Evolutionary conservation across 2,113 vertebrate genomes (phyloP).

Genomic region (Azemiops feae): DNA sequence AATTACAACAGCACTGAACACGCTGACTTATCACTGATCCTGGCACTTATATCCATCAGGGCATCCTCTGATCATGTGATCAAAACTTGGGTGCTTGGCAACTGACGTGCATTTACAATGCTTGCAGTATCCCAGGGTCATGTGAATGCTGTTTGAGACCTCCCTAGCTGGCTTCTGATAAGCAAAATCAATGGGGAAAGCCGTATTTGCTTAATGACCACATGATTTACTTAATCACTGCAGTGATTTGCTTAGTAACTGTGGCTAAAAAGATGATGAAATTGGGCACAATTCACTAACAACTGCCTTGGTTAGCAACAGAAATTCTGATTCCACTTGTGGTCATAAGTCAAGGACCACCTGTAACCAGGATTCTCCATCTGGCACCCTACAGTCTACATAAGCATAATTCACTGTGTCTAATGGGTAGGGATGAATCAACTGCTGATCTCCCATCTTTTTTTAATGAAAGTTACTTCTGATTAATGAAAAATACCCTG

Average conservation of each 20-base stretch:
- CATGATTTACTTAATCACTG: not conserved
- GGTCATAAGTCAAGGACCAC: not conserved
- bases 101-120: no score
- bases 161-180: no score
- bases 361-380: not conserved
- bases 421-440: not conserved
- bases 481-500: not conserved
- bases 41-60: no score
- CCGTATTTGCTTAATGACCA: not conserved
- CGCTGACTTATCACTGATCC: no score
- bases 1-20: no score
- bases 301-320: not conserved
- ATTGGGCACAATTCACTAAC: no score
- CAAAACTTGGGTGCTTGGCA: no score
- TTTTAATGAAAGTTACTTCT: not conserved
- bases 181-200: no score
- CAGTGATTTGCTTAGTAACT: not conserved
- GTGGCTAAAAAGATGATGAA: no score
- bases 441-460: not conserved
- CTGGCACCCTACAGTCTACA: not conserved
- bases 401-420: not conserved
- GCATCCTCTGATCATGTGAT: no score
- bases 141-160: no score
- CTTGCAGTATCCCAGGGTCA: no score
- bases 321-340: not conserved